phyloP scores from a whole-genome alignment of 1,140 invertebrate species.

The Drosophila bocki region DNA sequence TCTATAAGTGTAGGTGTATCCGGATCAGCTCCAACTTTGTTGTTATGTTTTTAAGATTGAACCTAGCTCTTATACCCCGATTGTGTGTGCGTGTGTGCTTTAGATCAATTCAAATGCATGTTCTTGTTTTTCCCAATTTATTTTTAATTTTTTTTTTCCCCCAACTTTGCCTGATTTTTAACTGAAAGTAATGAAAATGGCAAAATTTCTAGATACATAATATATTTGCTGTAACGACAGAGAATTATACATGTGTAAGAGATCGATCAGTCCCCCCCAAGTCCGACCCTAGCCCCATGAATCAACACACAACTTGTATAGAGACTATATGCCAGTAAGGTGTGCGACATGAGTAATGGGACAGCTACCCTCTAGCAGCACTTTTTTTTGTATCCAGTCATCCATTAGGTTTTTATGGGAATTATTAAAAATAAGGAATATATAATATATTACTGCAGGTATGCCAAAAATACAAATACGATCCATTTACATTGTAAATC shows the following conservation, averaged over 20 bases:
- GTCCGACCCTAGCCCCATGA: constrained; percentile 12
- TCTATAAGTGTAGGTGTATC: constrained; percentile 44
- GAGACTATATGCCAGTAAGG: constrained; percentile 43
- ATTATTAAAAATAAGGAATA: background rate
- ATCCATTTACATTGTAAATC: constrained; percentile 9
- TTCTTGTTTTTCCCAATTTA: constrained; percentile 1
- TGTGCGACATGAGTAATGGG: constrained; percentile 17
- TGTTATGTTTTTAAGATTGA: constrained; percentile 74
- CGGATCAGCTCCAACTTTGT: constrained; percentile 46
- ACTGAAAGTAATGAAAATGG: background rate
- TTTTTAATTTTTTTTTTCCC: background rate
- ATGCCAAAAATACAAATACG: constrained; percentile 16
- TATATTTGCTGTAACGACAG: constrained; percentile 23
- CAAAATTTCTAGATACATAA: constrained; percentile 19
- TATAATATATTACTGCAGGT: constrained; percentile 2
- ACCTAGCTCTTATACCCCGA: constrained; percentile 42
- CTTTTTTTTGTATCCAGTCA: constrained; percentile 10
- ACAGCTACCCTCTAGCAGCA: background rate
- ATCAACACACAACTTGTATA: constrained; percentile 32
- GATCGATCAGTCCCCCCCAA: constrained; percentile 19
- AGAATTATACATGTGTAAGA: constrained; percentile 40
- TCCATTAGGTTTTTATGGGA: constrained; percentile 14
- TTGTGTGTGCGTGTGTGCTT: constrained; percentile 11
- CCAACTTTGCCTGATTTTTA: background rate
- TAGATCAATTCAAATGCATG: constrained; percentile 18